Conservation (phyloP, 2,113 vertebrate species). For the Bubo bubo region DNA sequence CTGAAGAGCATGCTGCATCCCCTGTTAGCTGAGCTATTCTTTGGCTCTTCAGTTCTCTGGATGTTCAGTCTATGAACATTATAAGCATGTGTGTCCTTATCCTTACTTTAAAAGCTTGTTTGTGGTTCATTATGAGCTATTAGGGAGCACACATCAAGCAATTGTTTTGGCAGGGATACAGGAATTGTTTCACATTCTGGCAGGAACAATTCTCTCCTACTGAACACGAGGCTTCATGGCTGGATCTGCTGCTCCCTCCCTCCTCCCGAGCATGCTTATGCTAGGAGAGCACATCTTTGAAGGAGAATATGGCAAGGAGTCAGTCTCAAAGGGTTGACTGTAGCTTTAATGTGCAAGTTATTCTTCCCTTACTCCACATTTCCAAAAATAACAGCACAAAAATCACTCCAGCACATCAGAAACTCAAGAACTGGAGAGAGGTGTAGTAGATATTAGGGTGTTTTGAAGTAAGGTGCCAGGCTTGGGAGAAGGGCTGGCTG, state of each 20-base stretch:
- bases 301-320: neutral
- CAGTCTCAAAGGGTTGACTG: neutral
- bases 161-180: conserved; percentile 35
- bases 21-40: neutral
- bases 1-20: neutral
- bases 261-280: neutral
- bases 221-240: neutral
- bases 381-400: neutral
- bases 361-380: neutral
- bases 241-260: neutral
- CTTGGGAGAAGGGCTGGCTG: neutral
- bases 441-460: neutral
- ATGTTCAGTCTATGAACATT: neutral
- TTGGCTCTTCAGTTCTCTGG: neutral
- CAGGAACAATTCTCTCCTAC: neutral
- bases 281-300: neutral
- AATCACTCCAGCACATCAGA: neutral
- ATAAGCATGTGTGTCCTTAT: conserved; percentile 37
- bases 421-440: neutral
- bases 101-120: conserved; percentile 61
- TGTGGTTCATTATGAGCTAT: conserved; percentile 58
- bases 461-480: neutral
- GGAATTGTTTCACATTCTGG: conserved; percentile 45
- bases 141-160: conserved; percentile 41
- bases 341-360: neutral